A percentile compares a stretch with the other conserved stretches of the same genome.
Conservation (phyloP, 1,140 invertebrate species). For the Nasonia vitripennis region DNA sequence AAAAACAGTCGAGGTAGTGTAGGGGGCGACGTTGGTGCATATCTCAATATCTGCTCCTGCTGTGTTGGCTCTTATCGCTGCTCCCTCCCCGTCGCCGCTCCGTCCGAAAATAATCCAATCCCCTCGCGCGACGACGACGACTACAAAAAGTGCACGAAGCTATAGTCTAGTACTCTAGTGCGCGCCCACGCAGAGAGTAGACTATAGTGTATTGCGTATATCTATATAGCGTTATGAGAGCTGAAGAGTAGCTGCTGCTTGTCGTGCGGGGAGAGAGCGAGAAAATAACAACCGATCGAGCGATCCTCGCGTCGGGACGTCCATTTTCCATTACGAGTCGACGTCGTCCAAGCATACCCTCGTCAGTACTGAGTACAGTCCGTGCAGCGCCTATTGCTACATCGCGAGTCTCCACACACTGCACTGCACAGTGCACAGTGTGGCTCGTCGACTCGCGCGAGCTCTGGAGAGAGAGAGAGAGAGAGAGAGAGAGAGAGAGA, state of each 20-base stretch:
- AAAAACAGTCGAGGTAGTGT: no score
- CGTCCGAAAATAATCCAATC: background rate
- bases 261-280: background rate
- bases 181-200: background rate
- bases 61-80: background rate
- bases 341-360: background rate
- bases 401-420: background rate
- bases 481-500: background rate
- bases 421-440: background rate
- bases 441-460: background rate
- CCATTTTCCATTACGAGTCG: background rate
- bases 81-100: background rate
- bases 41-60: no score
- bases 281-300: constrained; percentile 6
- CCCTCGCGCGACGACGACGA: background rate
- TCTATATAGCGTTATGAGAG: background rate
- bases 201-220: background rate
- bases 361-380: background rate
- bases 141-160: background rate
- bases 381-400: background rate
- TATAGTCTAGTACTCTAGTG: background rate
- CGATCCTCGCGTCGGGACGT: background rate
- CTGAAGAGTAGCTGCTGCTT: background rate
- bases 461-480: background rate
- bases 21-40: no score